A percentile compares a stretch with the other conserved stretches of the same genome.
Evolutionary conservation across 37 sponge, comb jelly and placozoan species (phyloP).

Genomic region (Petrosia ficiformis): DNA sequence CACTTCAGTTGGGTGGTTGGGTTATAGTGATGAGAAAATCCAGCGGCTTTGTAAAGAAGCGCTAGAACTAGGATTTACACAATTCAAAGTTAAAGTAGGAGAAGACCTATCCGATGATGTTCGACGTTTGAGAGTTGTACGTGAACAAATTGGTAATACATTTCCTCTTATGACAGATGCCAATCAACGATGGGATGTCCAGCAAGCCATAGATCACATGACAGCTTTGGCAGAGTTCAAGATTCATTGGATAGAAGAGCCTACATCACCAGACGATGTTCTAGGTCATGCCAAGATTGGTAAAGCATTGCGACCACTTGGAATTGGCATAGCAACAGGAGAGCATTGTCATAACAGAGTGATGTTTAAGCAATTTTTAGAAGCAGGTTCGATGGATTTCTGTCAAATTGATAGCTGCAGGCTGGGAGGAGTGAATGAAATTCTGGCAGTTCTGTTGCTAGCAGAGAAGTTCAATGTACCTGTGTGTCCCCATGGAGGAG

Average conservation of each 20-base stretch:
- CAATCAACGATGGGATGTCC: constrained; percentile 82
- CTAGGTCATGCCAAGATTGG: constrained; percentile 74
- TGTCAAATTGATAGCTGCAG: constrained; percentile 89
- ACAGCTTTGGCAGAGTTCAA: constrained; percentile 62
- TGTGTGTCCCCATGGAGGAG: constrained; percentile 92
- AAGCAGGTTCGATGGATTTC: constrained; percentile 80
- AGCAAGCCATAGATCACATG: constrained; percentile 76
- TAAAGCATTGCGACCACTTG: constrained; percentile 35
- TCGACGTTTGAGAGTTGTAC: constrained; percentile 54
- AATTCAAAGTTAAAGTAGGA: constrained; percentile 89
- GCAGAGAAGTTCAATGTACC: constrained; percentile 82
- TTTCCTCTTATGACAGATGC: constrained; percentile 77
- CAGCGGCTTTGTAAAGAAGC: constrained; percentile 47
- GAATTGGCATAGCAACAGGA: constrained; percentile 85
- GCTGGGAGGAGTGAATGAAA: constrained; percentile 83
- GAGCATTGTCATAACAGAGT: constrained; percentile 83
- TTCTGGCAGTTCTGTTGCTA: constrained; percentile 73
- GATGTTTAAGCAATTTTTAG: constrained; percentile 92
- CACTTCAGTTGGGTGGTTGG: constrained; percentile 89
- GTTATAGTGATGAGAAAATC: constrained; percentile 75
- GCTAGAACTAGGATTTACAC: constrained; percentile 59
- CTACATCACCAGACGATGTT: constrained; percentile 89
- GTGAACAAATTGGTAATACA: constrained; percentile 77
- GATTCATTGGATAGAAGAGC: constrained; percentile 83
- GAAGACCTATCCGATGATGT: constrained; percentile 62